Percentiles rank a stretch among this genome's conserved stretches.
Conservation (phyloP, 2,888 invertebrate genomes). For the Hetaerina titia region DNA sequence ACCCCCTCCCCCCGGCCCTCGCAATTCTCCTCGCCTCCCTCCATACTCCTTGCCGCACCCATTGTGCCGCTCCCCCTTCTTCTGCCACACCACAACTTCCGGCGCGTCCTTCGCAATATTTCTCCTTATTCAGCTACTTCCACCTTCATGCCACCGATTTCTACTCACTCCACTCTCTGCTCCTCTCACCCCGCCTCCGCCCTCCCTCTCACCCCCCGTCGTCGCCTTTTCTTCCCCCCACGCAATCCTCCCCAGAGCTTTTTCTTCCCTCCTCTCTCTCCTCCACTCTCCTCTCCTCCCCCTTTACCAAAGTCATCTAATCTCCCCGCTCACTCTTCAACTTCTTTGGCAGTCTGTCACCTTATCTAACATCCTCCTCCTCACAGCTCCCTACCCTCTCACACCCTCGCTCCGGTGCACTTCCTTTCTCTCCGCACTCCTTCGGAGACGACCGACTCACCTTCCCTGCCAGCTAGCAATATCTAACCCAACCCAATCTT, state of each 20-base stretch:
- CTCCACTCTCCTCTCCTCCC: neutral
- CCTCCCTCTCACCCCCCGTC: neutral
- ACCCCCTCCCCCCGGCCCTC: neutral
- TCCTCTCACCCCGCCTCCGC: neutral
- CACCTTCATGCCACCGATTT: slow-evolving; percentile 5
- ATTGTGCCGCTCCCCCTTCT: neutral
- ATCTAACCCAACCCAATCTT: neutral
- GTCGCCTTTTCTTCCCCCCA: neutral
- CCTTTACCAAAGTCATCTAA: slow-evolving; percentile 58
- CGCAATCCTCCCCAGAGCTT: neutral
- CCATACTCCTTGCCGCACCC: neutral
- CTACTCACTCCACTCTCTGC: neutral
- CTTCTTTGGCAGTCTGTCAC: slow-evolving; percentile 66
- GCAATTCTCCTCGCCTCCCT: neutral
- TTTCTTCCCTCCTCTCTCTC: neutral
- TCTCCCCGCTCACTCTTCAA: slow-evolving; percentile 49
- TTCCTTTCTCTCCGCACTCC: neutral
- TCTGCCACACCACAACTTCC: neutral
- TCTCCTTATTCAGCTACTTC: slow-evolving; percentile 63
- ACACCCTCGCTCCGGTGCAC: neutral
- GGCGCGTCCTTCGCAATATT: slow-evolving; percentile 44
- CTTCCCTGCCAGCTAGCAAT: neutral
- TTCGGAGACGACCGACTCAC: neutral
- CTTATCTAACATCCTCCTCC: slow-evolving; percentile 51
- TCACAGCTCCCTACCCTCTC: neutral